phyloP scores from a whole-genome alignment of 1,140 invertebrate genomes.

The Parasteatoda tepidariorum region DNA sequence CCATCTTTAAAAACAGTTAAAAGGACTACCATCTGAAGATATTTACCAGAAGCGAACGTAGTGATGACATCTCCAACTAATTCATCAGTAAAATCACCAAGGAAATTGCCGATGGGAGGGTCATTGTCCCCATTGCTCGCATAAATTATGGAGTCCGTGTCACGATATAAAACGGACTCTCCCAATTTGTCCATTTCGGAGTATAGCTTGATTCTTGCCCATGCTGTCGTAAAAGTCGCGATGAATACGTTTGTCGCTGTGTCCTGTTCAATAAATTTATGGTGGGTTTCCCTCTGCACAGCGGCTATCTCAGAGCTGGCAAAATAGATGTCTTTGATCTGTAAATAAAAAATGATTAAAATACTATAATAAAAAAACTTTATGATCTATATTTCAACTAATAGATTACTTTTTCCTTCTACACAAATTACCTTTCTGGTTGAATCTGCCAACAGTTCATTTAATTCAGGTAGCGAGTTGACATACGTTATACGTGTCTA shows the following conservation, averaged over 20 bases:
- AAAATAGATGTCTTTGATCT: background rate
- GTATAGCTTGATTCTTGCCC: constrained; percentile 6
- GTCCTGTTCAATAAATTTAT: background rate
- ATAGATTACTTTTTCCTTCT: too few species aligned
- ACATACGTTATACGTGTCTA: background rate
- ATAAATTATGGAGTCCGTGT: constrained; percentile 10
- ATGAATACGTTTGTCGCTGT: too few species aligned
- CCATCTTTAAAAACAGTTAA: too few species aligned
- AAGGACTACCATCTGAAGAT: too few species aligned
- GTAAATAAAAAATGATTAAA: background rate
- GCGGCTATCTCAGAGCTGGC: background rate
- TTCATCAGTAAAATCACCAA: constrained; percentile 1
- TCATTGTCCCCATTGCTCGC: background rate
- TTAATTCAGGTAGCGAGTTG: background rate
- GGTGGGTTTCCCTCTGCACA: background rate
- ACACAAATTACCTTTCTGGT: background rate
- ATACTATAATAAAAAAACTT: background rate
- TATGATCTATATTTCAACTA: background rate
- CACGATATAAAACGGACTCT: background rate
- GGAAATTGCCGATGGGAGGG: background rate
- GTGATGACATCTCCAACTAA: background rate
- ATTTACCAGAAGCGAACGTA: background rate
- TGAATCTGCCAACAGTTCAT: background rate
- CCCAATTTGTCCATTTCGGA: background rate
- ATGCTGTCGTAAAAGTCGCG: too few species aligned